These are phyloP conservation scores for Kryptopterus vitreolus DNA, from an alignment of 2,797 vertebrate species.

Conservation along the genomic window DNA sequence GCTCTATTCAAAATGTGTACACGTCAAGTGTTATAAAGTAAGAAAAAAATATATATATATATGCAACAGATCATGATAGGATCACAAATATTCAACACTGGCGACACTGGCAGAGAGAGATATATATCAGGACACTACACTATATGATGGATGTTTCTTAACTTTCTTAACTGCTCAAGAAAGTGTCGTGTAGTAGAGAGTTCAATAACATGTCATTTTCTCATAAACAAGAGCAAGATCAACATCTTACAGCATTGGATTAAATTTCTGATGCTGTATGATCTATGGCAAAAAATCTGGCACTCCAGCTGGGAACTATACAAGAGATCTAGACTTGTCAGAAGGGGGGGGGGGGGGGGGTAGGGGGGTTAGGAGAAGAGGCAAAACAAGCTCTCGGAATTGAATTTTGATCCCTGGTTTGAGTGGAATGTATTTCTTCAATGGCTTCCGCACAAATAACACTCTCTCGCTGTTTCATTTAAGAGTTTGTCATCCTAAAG, in stretches of 20 bases:
- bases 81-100: background rate
- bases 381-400: slow-evolving; percentile 55
- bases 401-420: slow-evolving; percentile 59
- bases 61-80: background rate
- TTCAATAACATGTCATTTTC: slow-evolving; percentile 15
- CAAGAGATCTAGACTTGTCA: background rate
- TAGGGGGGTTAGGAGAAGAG: slow-evolving; percentile 26
- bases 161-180: background rate
- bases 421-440: slow-evolving; percentile 61
- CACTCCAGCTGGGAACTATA: slow-evolving; percentile 13
- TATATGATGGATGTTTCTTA: background rate
- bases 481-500: slow-evolving; percentile 64
- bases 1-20: background rate
- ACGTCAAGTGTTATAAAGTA: background rate
- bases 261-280: background rate
- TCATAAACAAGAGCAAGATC: slow-evolving; percentile 19
- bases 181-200: background rate
- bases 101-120: background rate
- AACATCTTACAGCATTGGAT: slow-evolving; percentile 4
- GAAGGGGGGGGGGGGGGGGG: too few species aligned
- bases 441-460: slow-evolving; percentile 54
- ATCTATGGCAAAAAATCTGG: slow-evolving; percentile 3
- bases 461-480: slow-evolving; percentile 58
- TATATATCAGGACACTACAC: background rate
- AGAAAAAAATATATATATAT: too few species aligned